Evolutionary conservation across 2,113 vertebrate species (phyloP), one percentile per base, ranked within the genome.

Genomic region (Oncorhynchus nerka): DNA sequence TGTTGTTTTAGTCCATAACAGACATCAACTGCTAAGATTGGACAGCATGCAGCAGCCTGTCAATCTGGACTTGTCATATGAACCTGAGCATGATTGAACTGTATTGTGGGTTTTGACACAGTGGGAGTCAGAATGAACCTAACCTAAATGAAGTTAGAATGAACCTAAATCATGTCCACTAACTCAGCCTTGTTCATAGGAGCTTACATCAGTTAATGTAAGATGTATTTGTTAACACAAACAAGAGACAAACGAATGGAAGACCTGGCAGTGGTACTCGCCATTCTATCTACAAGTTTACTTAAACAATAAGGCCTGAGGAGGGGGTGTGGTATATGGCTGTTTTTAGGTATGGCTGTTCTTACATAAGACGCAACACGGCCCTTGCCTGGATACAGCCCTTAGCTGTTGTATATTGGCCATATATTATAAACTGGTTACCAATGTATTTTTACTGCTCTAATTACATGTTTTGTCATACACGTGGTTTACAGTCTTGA

Each of bases 61-160:
- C 19, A 45, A 32, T 78, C 72, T 80, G 76, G 45, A 73, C 73
- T 32, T 77, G 13, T 79, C 65, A 32, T 32, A 16, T 67, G 24
- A 64, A 70, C 73, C 70, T 73, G 19, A 83, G 80, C 79, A 75
- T 81, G 61, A 76, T n/a, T 61, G 68, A 68, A 67, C 68, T 79
- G 48, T 55, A 76, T 67, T 28, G 26, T 16, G 62, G 62, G 3
- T 55, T 19, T 55, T 55, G 30, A 34, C 32, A 20, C 16, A 68
- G 16, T 39, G 30, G 48, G 45, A 61, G 48, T 79, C 76, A 68
- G 74, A 68, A 64, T n/a, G n/a, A n/a, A n/a, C n/a, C n/a, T n/a
- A n/a, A n/a, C n/a, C n/a, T n/a, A n/a, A n/a, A n/a, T n/a, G n/a
- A n/a, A n/a, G n/a, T 55, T 55, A 74, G 68, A 75, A 72, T 57